Percentiles rank a stretch among this genome's conserved stretches.
phyloP scores from a whole-genome alignment of 2,888 invertebrate genomes.

The Epirrita christyi region DNA sequence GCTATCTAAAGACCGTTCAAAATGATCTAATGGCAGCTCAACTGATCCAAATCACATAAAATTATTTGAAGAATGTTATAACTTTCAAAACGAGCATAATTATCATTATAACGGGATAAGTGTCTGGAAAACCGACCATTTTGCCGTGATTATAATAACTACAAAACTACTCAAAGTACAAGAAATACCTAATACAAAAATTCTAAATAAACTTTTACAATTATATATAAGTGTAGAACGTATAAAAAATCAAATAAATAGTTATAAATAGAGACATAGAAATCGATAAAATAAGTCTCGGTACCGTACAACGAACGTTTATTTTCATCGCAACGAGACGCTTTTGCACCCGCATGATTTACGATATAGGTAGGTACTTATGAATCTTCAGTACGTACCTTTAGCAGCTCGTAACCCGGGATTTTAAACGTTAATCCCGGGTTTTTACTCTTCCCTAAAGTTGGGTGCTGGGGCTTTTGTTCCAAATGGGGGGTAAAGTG shows the following conservation, averaged over 20 bases:
- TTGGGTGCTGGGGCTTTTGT: conserved; percentile 20
- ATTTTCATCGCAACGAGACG: conserved; percentile 29
- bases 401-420: conserved; percentile 22
- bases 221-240: too few species aligned
- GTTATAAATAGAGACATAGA: neutral
- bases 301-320: conserved; percentile 1
- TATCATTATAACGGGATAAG: too few species aligned
- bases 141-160: too few species aligned
- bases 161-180: too few species aligned
- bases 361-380: conserved; percentile 22
- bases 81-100: too few species aligned
- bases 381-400: conserved; percentile 18
- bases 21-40: too few species aligned
- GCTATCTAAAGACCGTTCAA: too few species aligned
- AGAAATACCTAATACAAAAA: too few species aligned
- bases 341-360: conserved; percentile 32
- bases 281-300: conserved; percentile 6
- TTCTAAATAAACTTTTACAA: neutral
- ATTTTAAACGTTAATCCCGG: conserved; percentile 24
- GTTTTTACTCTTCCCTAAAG: conserved; percentile 8
- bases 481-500: conserved; percentile 16
- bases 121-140: too few species aligned
- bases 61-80: too few species aligned
- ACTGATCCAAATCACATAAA: too few species aligned
- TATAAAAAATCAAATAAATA: neutral